Evolutionary conservation across 1,140 invertebrate genomes (phyloP).

Genomic region (Geopemphigus sp.): DNA sequence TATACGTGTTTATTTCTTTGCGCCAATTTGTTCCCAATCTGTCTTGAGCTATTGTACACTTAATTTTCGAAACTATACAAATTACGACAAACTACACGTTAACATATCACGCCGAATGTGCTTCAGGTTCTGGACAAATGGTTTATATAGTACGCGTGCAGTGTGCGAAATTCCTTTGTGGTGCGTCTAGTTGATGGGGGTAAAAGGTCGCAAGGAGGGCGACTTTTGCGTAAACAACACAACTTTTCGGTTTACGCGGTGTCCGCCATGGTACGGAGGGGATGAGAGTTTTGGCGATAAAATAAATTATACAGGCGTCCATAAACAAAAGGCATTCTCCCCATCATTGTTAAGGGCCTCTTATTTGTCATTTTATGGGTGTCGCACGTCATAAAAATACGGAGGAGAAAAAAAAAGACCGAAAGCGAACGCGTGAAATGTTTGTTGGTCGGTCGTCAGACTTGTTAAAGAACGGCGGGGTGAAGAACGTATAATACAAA

Average conservation of each 20-base stretch:
- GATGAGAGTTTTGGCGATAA: slow-evolving; percentile 11
- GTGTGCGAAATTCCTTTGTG: too few relatives aligned
- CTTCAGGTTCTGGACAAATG: too few relatives aligned
- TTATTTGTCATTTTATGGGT: slow-evolving; percentile 49
- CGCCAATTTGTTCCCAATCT: too few relatives aligned
- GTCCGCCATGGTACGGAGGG: not conserved
- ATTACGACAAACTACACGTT: too few relatives aligned
- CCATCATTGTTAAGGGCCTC: slow-evolving; percentile 43
- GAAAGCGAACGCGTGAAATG: not conserved
- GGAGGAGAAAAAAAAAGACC: slow-evolving; percentile 1
- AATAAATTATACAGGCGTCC: slow-evolving; percentile 47
- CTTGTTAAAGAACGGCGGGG: not conserved
- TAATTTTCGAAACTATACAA: too few relatives aligned
- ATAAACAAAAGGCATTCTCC: slow-evolving; percentile 43
- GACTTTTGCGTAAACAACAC: not conserved
- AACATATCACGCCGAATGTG: too few relatives aligned
- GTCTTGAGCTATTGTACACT: too few relatives aligned
- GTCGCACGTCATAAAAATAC: slow-evolving; percentile 38
- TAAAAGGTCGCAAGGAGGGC: too few relatives aligned
- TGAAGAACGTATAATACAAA: slow-evolving; percentile 1
- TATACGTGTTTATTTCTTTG: too few relatives aligned
- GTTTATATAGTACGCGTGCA: too few relatives aligned
- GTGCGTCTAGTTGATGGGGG: too few relatives aligned
- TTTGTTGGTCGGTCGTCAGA: too few relatives aligned
- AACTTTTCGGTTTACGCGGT: slow-evolving; percentile 16